A percentile compares a stretch with the other conserved stretches of the same genome.
phyloP scores from a whole-genome alignment of 2,888 invertebrate species.

The Unio delphinus region DNA sequence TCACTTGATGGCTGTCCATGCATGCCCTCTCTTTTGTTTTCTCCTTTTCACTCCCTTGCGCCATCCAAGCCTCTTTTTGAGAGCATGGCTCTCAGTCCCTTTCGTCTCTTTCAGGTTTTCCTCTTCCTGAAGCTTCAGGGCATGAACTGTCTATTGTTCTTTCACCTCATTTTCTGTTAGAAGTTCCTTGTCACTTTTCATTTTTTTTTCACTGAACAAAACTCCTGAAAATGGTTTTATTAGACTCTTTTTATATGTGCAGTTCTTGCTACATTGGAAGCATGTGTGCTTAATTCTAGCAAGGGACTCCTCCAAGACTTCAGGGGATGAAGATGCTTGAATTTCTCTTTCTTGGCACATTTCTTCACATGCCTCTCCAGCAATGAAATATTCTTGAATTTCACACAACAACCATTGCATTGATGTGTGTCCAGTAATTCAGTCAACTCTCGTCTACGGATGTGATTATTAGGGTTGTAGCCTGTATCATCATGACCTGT shows the following conservation, averaged over 20 bases:
- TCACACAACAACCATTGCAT: slow-evolving; percentile 66
- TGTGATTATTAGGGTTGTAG: slow-evolving; percentile 71
- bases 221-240: slow-evolving; percentile 67
- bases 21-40: slow-evolving; percentile 48
- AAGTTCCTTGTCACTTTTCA: slow-evolving; percentile 34
- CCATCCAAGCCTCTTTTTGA: slow-evolving; percentile 46
- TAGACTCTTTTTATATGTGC: slow-evolving; percentile 68
- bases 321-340: slow-evolving; percentile 54
- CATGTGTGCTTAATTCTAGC: slow-evolving; percentile 55
- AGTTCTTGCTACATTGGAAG: slow-evolving; percentile 65
- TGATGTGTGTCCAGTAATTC: slow-evolving; percentile 73
- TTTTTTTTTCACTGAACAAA: slow-evolving; percentile 62
- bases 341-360: slow-evolving; percentile 60
- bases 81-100: slow-evolving; percentile 12
- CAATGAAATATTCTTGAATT: slow-evolving; percentile 64
- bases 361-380: slow-evolving; percentile 66
- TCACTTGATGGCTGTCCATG: slow-evolving; percentile 60
- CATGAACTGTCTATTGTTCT: slow-evolving; percentile 43
- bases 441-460: slow-evolving; percentile 67
- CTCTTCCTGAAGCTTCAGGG: slow-evolving; percentile 40
- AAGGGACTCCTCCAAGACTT: slow-evolving; percentile 42
- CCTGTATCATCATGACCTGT: slow-evolving; percentile 13
- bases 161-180: slow-evolving; percentile 47
- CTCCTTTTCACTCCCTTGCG: slow-evolving; percentile 51
- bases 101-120: slow-evolving; percentile 33